Conservation (phyloP, 2,888 invertebrate species). For the Eudasyphora cyanicolor region DNA sequence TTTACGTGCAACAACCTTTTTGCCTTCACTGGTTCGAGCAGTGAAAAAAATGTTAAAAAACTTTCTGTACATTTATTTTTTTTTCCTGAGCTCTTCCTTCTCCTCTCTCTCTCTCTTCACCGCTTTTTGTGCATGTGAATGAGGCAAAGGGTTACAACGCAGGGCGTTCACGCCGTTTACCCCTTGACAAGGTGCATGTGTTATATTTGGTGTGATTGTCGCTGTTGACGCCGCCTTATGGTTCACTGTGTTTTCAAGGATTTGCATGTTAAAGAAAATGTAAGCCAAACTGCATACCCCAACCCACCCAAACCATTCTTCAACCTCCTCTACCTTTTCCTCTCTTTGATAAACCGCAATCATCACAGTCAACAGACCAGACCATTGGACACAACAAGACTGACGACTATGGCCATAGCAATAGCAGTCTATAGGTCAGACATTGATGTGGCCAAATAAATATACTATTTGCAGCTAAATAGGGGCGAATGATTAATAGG, state of each 20-base stretch:
- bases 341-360: background rate
- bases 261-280: slow-evolving; percentile 54
- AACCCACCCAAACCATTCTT: background rate
- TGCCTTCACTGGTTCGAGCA: slow-evolving; percentile 67
- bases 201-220: background rate
- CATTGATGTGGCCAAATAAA: slow-evolving; percentile 12
- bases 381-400: background rate
- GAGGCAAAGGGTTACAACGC: background rate
- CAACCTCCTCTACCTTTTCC: too few species aligned
- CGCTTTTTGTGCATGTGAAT: slow-evolving; percentile 8
- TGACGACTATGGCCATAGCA: background rate
- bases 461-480: background rate
- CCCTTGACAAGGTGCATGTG: background rate
- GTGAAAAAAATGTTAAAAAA: slow-evolving; percentile 30
- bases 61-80: slow-evolving; percentile 2
- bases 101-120: background rate
- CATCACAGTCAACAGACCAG: background rate
- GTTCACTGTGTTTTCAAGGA: slow-evolving; percentile 65
- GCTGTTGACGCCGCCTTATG: slow-evolving; percentile 56
- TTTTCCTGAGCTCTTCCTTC: slow-evolving; percentile 14
- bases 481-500: slow-evolving; percentile 52
- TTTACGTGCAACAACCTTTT: slow-evolving; percentile 73
- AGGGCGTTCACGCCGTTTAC: slow-evolving; percentile 16
- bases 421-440: slow-evolving; percentile 21
- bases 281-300: slow-evolving; percentile 37